phyloP scores from a whole-genome alignment of 23 tunicate species.

The Clavelina lepadiformis region DNA sequence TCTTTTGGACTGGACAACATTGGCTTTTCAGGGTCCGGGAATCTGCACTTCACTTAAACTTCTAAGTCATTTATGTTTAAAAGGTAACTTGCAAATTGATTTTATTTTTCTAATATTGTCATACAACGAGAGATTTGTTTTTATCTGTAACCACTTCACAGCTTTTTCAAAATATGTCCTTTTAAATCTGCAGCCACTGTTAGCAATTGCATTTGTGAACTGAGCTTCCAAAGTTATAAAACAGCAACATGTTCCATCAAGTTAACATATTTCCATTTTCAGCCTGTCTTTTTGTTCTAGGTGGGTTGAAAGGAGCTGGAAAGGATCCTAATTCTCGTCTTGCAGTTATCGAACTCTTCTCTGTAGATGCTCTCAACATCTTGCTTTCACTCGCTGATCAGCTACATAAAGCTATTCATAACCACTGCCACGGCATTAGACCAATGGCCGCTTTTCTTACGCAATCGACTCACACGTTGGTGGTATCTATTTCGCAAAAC shows the following conservation, averaged over 20 bases:
- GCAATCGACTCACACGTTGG: conserved; percentile 17
- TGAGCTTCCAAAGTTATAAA: too few relatives aligned
- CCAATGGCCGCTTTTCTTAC: conserved; percentile 43
- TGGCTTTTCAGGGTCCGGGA: conserved; percentile 60
- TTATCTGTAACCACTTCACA: too few relatives aligned
- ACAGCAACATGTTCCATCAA: too few relatives aligned
- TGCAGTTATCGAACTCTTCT: conserved; percentile 27
- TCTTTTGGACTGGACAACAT: conserved; percentile 59
- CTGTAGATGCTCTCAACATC: conserved; percentile 47
- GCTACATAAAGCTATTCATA: conserved; percentile 48
- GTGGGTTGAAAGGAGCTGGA: not conserved
- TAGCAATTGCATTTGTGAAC: too few relatives aligned
- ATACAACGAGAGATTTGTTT: too few relatives aligned
- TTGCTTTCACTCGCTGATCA: conserved; percentile 33
- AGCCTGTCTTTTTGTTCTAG: too few relatives aligned
- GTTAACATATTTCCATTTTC: too few relatives aligned
- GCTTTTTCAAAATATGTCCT: too few relatives aligned
- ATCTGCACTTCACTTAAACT: conserved; percentile 54
- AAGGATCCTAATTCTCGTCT: conserved; percentile 24
- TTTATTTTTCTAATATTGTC: too few relatives aligned
- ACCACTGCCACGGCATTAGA: conserved; percentile 55
- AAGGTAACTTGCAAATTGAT: too few relatives aligned
- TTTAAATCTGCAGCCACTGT: too few relatives aligned
- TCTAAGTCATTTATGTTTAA: conserved; percentile 37
- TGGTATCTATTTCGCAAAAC: conserved; percentile 33